Evolutionary conservation across 2,113 vertebrate species (phyloP).

Genomic region (Uropsilus gracilis): DNA sequence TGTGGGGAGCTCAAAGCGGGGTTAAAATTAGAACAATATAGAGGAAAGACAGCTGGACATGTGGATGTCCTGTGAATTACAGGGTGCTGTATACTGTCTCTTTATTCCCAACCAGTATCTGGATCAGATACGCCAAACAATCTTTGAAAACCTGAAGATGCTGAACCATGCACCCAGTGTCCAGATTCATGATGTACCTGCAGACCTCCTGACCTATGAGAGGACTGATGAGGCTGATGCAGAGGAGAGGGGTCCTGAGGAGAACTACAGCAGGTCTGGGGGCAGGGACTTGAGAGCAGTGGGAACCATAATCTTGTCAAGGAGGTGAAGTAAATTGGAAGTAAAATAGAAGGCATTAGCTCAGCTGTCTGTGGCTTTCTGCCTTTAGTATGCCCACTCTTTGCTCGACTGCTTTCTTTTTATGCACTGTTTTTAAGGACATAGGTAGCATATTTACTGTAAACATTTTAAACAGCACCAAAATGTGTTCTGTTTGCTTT

Average conservation of each 20-base stretch:
- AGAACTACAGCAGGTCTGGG: conserved; percentile 93
- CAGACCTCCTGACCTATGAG: conserved; percentile 96
- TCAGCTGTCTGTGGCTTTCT: not conserved
- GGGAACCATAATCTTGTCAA: not conserved
- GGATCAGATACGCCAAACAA: conserved; percentile 98
- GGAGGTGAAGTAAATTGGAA: not conserved
- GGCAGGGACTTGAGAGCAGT: not conserved
- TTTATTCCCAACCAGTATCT: conserved; percentile 89
- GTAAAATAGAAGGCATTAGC: not conserved
- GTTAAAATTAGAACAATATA: not conserved
- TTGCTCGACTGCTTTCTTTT: not conserved
- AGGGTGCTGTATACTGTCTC: not conserved
- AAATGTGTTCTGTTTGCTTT: conserved; percentile 34
- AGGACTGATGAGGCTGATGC: conserved; percentile 95
- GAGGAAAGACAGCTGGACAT: not conserved
- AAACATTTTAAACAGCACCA: conserved; percentile 22
- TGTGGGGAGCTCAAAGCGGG: not conserved
- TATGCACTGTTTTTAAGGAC: not conserved
- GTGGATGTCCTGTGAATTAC: not conserved
- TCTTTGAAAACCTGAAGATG: conserved; percentile 99
- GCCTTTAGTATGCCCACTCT: not conserved
- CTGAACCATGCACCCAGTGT: conserved; percentile 98
- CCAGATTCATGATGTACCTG: conserved; percentile 98
- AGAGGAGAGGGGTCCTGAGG: conserved; percentile 94
- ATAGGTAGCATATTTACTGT: not conserved